These are phyloP conservation scores for Zaprionus bogoriensis DNA, from an alignment of 2,888 invertebrate genomes.

Conservation along the genomic window DNA sequence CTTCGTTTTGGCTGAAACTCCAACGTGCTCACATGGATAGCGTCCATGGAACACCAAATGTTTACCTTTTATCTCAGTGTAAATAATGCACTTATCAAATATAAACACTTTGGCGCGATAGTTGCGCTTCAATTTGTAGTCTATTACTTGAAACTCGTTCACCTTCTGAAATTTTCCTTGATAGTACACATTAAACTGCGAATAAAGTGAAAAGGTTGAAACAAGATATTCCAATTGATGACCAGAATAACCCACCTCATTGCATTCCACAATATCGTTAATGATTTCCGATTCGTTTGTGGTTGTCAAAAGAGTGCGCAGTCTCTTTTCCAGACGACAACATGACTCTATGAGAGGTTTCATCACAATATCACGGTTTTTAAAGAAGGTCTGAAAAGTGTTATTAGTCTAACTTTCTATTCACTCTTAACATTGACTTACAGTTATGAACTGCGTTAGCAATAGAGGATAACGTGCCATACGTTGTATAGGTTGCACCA, in stretches of 20 bases:
- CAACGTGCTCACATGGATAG: slow-evolving; percentile 81
- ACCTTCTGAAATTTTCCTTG: slow-evolving; percentile 82
- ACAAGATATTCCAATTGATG: background rate
- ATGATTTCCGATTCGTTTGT: slow-evolving; percentile 82
- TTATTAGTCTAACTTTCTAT: too few species aligned
- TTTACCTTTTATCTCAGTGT: slow-evolving; percentile 82
- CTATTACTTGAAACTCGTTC: slow-evolving; percentile 79
- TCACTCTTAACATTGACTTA: slow-evolving; percentile 29
- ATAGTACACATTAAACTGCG: slow-evolving; percentile 81
- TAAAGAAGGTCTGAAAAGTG: slow-evolving; percentile 76
- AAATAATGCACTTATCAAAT: slow-evolving; percentile 82
- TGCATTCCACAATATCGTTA: slow-evolving; percentile 81
- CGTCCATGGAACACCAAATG: slow-evolving; percentile 81
- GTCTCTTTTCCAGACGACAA: slow-evolving; percentile 81
- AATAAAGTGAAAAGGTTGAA: background rate
- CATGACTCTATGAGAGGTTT: slow-evolving; percentile 82
- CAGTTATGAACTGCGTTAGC: slow-evolving; percentile 81
- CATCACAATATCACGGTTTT: slow-evolving; percentile 79
- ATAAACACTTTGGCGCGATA: slow-evolving; percentile 82
- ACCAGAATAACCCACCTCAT: slow-evolving; percentile 66
- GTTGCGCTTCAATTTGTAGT: slow-evolving; percentile 76
- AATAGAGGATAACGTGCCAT: slow-evolving; percentile 82
- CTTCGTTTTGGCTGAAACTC: slow-evolving; percentile 77
- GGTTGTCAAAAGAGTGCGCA: slow-evolving; percentile 79
- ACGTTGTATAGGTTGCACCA: slow-evolving; percentile 82